Evolutionary conservation across 1,140 invertebrate genomes (phyloP).

Genomic region (Druon quercuslanigerum): DNA sequence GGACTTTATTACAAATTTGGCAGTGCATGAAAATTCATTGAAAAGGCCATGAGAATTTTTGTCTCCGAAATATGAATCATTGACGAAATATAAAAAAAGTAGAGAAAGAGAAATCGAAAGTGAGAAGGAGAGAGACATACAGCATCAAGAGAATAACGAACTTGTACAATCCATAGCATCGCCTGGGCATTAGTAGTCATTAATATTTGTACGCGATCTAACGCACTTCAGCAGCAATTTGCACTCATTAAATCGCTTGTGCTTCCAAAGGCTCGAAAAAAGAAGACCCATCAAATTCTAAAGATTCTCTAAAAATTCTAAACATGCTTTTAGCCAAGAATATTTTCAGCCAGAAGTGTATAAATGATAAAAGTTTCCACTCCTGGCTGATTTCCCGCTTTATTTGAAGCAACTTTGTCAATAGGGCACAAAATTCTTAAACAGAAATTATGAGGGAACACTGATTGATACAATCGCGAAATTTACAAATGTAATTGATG

Average conservation of each 20-base stretch:
- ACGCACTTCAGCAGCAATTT: neutral
- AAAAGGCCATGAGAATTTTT: neutral
- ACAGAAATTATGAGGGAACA: too few relatives aligned
- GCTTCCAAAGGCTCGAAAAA: neutral
- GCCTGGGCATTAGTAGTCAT: conserved; percentile 18
- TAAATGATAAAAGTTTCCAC: too few relatives aligned
- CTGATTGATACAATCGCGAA: too few relatives aligned
- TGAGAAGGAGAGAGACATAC: conserved; percentile 3
- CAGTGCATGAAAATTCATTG: neutral
- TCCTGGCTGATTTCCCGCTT: too few relatives aligned
- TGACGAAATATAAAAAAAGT: neutral
- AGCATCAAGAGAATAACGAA: conserved; percentile 2
- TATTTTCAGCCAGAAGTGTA: too few relatives aligned
- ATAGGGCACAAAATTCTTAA: too few relatives aligned
- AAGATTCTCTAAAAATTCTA: neutral
- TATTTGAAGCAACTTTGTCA: too few relatives aligned
- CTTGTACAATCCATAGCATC: conserved; percentile 1
- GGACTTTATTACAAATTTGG: neutral
- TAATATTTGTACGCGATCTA: neutral
- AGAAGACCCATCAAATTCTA: neutral
- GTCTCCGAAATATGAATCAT: neutral
- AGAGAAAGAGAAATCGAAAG: conserved; percentile 14
- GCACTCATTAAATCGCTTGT: neutral
- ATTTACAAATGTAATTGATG: too few relatives aligned
- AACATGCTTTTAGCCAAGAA: too few relatives aligned